Conservation (phyloP, 2,113 vertebrate genomes). For the Penelope pileata region DNA sequence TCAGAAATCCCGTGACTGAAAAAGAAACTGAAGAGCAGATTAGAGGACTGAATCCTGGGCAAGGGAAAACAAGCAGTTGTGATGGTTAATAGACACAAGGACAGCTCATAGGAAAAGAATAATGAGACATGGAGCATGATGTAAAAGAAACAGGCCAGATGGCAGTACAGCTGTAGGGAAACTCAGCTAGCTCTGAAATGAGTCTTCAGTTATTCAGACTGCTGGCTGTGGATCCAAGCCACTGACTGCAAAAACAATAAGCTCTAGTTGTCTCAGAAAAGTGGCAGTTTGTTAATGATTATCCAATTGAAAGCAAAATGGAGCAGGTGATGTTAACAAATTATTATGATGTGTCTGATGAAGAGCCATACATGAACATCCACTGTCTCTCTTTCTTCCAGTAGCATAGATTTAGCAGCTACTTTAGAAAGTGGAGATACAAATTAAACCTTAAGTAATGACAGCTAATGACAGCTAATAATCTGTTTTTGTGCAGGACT, state of each 20-base stretch:
- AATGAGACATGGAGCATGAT: slow-evolving; percentile 65
- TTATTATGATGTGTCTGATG: not conserved
- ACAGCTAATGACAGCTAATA: not conserved
- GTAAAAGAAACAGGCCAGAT: slow-evolving; percentile 66
- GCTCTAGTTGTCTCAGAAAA: slow-evolving; percentile 5
- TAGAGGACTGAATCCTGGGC: slow-evolving; percentile 33
- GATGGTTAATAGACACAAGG: slow-evolving; percentile 64
- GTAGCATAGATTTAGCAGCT: not conserved
- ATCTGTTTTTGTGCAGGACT: not conserved
- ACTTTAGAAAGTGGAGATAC: not conserved
- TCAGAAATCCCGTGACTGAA: no score
- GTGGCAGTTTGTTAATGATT: slow-evolving; percentile 30
- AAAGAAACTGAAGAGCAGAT: slow-evolving; percentile 35
- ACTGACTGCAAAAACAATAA: not conserved
- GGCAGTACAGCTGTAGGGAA: slow-evolving; percentile 56
- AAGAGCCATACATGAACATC: not conserved
- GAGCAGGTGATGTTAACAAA: slow-evolving; percentile 34
- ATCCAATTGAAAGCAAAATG: not conserved
- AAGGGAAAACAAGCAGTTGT: slow-evolving; percentile 69
- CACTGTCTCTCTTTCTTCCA: not conserved
- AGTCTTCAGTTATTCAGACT: slow-evolving; percentile 23
- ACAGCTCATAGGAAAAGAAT: slow-evolving; percentile 70
- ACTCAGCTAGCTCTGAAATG: slow-evolving; percentile 47
- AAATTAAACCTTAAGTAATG: not conserved
- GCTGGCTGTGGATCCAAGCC: not conserved